A percentile compares a stretch with the other conserved stretches of the same genome.
These are phyloP conservation scores for Drosophila eugracilis DNA, from an alignment of 1,140 invertebrate species.

Conservation along the genomic window DNA sequence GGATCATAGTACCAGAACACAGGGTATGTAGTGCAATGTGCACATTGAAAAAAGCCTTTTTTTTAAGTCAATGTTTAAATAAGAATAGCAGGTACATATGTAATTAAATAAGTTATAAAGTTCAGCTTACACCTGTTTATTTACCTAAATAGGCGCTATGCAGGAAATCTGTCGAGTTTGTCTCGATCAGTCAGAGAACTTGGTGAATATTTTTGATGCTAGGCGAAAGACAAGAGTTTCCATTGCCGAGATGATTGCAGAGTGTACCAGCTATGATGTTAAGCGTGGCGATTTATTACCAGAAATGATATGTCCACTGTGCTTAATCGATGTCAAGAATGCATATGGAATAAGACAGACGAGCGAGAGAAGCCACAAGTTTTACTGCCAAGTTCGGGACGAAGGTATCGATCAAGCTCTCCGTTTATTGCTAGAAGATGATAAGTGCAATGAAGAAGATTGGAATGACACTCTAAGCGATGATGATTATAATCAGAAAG, in stretches of 20 bases:
- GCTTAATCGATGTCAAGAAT: slow-evolving; percentile 4
- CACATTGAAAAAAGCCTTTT: neutral
- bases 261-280: slow-evolving; percentile 13
- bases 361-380: slow-evolving; percentile 6
- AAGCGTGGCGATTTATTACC: slow-evolving; percentile 6
- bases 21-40: neutral
- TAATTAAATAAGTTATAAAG: too few relatives aligned
- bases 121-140: neutral
- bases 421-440: slow-evolving; percentile 11
- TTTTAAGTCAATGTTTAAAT: neutral
- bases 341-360: slow-evolving; percentile 2
- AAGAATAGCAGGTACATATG: neutral
- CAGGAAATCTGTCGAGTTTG: slow-evolving; percentile 23
- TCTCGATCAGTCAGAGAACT: neutral
- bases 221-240: neutral
- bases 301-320: slow-evolving; percentile 19
- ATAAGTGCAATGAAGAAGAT: slow-evolving; percentile 13
- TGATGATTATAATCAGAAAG: neutral
- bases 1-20: neutral
- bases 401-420: slow-evolving; percentile 20
- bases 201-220: slow-evolving; percentile 17
- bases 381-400: slow-evolving; percentile 21
- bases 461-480: neutral
- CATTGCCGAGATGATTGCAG: slow-evolving; percentile 22
- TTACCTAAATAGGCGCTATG: slow-evolving; percentile 10